Conservation (phyloP, 2,888 invertebrate species). For the Phymatocera aterrima region DNA sequence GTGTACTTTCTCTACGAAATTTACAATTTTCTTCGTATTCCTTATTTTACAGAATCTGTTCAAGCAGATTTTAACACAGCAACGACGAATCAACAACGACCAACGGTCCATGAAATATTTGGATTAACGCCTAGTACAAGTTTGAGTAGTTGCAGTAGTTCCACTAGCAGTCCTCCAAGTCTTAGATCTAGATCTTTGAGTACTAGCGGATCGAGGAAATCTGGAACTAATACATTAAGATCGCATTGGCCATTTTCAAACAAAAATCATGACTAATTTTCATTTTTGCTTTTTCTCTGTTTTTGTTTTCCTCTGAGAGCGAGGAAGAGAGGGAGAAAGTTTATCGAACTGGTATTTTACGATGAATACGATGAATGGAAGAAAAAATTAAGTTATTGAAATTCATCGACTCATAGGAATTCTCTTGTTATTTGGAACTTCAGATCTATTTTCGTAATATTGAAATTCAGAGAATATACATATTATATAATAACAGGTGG, state of each 20-base stretch:
- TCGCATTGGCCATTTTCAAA: conserved; percentile 70
- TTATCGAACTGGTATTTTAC: no score
- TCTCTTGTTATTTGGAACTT: no score
- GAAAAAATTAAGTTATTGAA: no score
- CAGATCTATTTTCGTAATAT: no score
- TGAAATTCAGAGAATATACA: no score
- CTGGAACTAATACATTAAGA: conserved; percentile 65
- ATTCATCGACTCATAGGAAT: no score
- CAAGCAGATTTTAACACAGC: conserved; percentile 63
- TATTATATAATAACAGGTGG: no score
- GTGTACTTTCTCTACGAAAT: neutral
- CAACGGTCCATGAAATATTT: conserved; percentile 75
- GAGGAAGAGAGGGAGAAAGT: no score
- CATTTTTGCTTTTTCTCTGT: neutral
- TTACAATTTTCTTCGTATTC: conserved; percentile 24
- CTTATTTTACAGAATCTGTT: conserved; percentile 68
- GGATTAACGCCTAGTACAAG: conserved; percentile 74
- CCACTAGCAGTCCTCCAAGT: conserved; percentile 71
- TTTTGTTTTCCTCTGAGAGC: no score
- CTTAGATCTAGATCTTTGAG: conserved; percentile 73
- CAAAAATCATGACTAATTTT: conserved; percentile 61
- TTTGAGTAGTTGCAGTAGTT: conserved; percentile 73
- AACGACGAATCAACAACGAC: no score
- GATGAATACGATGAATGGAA: no score
- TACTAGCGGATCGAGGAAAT: conserved; percentile 69